phyloP scores from a whole-genome alignment of 2,113 vertebrate genomes.

The Glaucomys volans region DNA sequence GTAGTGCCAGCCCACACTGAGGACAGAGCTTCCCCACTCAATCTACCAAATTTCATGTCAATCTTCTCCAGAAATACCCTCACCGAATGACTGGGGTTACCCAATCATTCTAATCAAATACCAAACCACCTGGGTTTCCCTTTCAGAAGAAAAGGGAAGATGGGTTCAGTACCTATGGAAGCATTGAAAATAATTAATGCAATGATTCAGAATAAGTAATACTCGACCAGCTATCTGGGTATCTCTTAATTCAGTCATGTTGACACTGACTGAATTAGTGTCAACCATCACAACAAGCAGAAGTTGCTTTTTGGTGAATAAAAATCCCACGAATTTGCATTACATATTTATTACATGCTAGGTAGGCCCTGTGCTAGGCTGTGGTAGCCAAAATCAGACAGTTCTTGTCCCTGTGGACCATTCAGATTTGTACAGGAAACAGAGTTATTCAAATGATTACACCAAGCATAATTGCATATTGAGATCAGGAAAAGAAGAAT shows the following conservation, averaged over 20 bases:
- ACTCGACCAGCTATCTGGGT: neutral
- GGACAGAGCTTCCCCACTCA: neutral
- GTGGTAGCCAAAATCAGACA: neutral
- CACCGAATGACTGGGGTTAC: no score
- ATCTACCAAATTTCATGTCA: neutral
- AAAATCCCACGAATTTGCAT: neutral
- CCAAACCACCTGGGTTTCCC: neutral
- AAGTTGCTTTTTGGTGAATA: slow-evolving; percentile 1
- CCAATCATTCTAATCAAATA: neutral
- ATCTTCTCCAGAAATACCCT: no score
- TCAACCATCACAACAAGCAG: neutral
- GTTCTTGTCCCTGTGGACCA: neutral
- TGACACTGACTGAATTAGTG: no score
- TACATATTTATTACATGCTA: neutral
- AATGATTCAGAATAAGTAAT: neutral
- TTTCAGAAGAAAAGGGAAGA: neutral
- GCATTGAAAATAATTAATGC: neutral
- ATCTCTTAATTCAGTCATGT: neutral
- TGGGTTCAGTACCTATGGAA: neutral
- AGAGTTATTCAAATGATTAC: neutral
- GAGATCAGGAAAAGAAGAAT: neutral
- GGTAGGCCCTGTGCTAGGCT: neutral
- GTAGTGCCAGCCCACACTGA: neutral
- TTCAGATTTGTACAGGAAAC: neutral
- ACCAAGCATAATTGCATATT: neutral